These are phyloP conservation scores for Aegithalos caudatus DNA, from an alignment of 2,113 vertebrate species.

Conservation along the genomic window DNA sequence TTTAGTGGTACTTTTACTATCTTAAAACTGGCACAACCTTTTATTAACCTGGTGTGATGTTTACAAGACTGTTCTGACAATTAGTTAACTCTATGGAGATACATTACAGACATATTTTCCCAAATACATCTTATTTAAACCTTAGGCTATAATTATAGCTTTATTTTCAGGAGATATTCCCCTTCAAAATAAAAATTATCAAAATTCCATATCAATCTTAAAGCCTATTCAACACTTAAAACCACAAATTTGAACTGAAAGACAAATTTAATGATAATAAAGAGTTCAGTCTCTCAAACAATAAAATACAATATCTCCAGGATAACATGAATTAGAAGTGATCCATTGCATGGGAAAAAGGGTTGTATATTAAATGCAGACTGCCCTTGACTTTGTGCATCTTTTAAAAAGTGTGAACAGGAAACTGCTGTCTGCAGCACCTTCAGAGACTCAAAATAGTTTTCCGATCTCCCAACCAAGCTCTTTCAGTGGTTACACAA, in stretches of 20 bases:
- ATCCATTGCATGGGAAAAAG: background rate
- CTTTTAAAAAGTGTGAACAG: background rate
- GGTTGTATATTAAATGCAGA: background rate
- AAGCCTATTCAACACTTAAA: background rate
- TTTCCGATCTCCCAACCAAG: background rate
- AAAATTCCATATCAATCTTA: background rate
- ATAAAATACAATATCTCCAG: rapidly evolving
- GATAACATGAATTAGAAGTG: rapidly evolving
- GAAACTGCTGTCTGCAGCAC: background rate
- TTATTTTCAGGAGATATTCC: background rate
- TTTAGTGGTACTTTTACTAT: background rate
- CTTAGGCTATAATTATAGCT: background rate
- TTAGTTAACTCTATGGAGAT: background rate
- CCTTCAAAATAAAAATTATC: background rate
- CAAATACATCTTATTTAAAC: background rate
- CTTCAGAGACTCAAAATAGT: background rate
- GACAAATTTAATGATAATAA: background rate
- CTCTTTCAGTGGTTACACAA: background rate
- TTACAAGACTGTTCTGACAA: background rate
- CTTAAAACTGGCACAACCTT: background rate
- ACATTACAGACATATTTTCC: background rate
- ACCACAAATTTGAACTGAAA: background rate
- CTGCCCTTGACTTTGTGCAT: background rate
- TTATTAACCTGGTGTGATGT: constrained; percentile 4
- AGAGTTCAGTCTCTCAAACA: background rate